A percentile compares a stretch with the other conserved stretches of the same genome.
Conservation (phyloP, 2,888 invertebrate genomes). For the Eristalinus sepulchralis region DNA sequence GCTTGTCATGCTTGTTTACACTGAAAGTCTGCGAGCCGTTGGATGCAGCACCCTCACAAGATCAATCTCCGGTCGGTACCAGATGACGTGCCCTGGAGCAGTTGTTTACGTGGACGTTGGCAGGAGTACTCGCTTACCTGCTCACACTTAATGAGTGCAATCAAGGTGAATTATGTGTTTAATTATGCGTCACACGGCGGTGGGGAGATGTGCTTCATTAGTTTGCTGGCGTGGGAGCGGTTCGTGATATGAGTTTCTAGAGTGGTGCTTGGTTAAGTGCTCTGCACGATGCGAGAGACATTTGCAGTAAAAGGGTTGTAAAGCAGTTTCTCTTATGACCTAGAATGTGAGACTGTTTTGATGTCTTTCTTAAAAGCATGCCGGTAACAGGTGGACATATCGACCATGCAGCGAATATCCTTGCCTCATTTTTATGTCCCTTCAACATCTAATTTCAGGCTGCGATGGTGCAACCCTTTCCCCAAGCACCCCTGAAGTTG, state of each 20-base stretch:
- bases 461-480: no score
- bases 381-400: not conserved
- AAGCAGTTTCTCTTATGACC: constrained; percentile 3
- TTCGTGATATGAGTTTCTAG: not conserved
- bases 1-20: no score
- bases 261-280: constrained; percentile 13
- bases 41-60: not conserved
- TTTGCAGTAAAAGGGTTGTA: constrained; percentile 41
- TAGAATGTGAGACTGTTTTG: not conserved
- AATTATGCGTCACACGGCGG: constrained; percentile 34
- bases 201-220: constrained; percentile 17
- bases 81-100: not conserved
- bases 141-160: constrained; percentile 24
- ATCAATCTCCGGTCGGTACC: constrained; percentile 23
- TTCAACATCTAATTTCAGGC: no score
- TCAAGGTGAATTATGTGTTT: constrained; percentile 54
- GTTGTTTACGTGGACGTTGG: constrained; percentile 13
- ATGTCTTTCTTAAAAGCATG: not conserved
- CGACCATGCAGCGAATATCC: not conserved
- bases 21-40: not conserved
- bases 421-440: no score
- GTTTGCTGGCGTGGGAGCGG: not conserved
- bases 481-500: not conserved
- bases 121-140: not conserved
- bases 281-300: constrained; percentile 12